These are phyloP conservation scores for Oenanthe oenanthe DNA, from an alignment of 2,113 vertebrate genomes.

Conservation along the genomic window DNA sequence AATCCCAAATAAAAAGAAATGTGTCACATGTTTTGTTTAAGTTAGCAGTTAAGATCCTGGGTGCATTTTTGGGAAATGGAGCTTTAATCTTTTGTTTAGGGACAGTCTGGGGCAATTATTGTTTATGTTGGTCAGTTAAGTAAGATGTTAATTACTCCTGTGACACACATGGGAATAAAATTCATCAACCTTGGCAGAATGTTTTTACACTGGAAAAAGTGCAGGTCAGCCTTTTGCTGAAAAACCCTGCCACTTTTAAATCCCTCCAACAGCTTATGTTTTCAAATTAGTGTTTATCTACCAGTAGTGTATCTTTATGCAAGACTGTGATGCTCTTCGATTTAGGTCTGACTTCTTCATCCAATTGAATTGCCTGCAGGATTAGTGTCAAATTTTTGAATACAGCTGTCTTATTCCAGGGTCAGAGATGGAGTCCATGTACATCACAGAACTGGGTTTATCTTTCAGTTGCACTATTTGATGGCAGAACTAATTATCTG, in stretches of 20 bases:
- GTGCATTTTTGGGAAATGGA: neutral
- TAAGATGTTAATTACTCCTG: neutral
- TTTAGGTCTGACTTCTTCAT: neutral
- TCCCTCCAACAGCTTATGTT: neutral
- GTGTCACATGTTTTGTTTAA: neutral
- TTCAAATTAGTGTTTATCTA: neutral
- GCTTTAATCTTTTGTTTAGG: neutral
- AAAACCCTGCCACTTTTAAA: neutral
- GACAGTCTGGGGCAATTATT: neutral
- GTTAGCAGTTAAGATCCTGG: neutral
- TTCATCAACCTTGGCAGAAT: neutral
- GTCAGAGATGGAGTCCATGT: neutral
- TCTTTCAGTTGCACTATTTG: neutral
- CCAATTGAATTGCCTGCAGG: neutral
- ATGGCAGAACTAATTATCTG: neutral
- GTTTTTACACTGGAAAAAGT: neutral
- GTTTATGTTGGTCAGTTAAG: neutral
- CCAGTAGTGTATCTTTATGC: neutral
- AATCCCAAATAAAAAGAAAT: neutral
- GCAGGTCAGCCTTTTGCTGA: neutral
- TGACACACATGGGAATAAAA: neutral
- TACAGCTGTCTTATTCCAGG: neutral
- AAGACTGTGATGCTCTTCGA: neutral
- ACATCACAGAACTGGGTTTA: neutral
- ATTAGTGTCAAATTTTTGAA: neutral